Percentiles rank a stretch among this genome's conserved stretches.
Conservation (phyloP, 2,888 invertebrate genomes). For the Limnephilus auricula region DNA sequence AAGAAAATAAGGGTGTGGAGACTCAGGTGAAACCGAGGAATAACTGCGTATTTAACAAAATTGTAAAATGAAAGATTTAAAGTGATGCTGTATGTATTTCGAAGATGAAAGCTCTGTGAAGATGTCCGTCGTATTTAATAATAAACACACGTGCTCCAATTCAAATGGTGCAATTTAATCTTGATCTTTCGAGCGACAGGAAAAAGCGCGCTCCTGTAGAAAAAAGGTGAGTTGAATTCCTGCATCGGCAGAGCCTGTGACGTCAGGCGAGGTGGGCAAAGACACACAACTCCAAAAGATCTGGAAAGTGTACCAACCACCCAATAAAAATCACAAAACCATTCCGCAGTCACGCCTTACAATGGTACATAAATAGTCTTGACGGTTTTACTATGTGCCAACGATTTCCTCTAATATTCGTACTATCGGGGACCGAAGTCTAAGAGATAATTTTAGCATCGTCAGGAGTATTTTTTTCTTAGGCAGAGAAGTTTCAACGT, state of each 20-base stretch:
- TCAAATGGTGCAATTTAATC: slow-evolving; percentile 26
- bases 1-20: too few relatives aligned
- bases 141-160: slow-evolving; percentile 14
- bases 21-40: background rate
- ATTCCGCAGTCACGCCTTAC: background rate
- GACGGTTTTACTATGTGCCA: slow-evolving; percentile 22
- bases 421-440: background rate
- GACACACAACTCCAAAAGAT: background rate
- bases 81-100: background rate
- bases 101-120: background rate
- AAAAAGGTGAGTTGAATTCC: slow-evolving; percentile 44
- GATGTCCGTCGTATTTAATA: background rate
- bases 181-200: background rate
- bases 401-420: background rate
- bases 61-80: background rate
- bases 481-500: slow-evolving; percentile 41
- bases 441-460: slow-evolving; percentile 50
- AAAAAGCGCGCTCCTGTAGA: slow-evolving; percentile 11
- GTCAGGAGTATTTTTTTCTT: slow-evolving; percentile 31
- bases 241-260: slow-evolving; percentile 15
- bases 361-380: background rate
- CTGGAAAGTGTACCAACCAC: background rate
- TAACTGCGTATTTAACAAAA: background rate
- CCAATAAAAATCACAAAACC: background rate
- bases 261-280: slow-evolving; percentile 44